Conservation (phyloP, 2,888 invertebrate species). For the Adelphocoris suturalis region DNA sequence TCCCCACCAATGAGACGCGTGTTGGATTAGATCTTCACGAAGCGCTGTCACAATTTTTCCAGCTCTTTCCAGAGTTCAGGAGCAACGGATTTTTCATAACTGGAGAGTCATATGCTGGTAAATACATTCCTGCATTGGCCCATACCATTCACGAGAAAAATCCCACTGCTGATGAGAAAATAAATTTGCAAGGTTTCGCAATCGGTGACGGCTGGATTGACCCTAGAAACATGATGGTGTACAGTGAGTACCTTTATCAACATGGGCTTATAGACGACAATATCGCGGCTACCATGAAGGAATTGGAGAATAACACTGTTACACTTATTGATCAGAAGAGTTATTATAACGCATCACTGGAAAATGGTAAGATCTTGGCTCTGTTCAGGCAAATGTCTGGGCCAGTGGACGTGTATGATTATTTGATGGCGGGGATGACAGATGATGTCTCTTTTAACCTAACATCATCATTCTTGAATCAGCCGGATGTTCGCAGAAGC, state of each 20-base stretch:
- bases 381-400: slow-evolving; percentile 34
- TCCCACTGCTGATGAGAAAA: slow-evolving; percentile 79
- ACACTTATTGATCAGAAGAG: slow-evolving; percentile 54
- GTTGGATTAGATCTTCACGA: slow-evolving; percentile 81
- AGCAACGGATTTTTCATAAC: slow-evolving; percentile 82
- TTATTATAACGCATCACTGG: slow-evolving; percentile 64
- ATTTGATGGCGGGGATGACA: slow-evolving; percentile 79
- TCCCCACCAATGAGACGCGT: slow-evolving; percentile 81
- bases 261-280: slow-evolving; percentile 79
- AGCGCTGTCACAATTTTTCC: slow-evolving; percentile 82
- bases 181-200: slow-evolving; percentile 81
- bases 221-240: slow-evolving; percentile 80
- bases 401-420: slow-evolving; percentile 81
- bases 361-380: slow-evolving; percentile 57
- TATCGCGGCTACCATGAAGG: slow-evolving; percentile 76
- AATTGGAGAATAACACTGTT: slow-evolving; percentile 66
- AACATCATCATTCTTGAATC: not conserved
- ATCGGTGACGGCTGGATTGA: slow-evolving; percentile 81
- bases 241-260: slow-evolving; percentile 81
- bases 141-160: slow-evolving; percentile 81
- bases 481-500: slow-evolving; percentile 63
- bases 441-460: not conserved
- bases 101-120: slow-evolving; percentile 84
- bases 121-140: slow-evolving; percentile 80
- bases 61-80: slow-evolving; percentile 81